These are phyloP conservation scores for Xylocopa sonorina DNA, from an alignment of 1,140 invertebrate genomes.

Conservation along the genomic window DNA sequence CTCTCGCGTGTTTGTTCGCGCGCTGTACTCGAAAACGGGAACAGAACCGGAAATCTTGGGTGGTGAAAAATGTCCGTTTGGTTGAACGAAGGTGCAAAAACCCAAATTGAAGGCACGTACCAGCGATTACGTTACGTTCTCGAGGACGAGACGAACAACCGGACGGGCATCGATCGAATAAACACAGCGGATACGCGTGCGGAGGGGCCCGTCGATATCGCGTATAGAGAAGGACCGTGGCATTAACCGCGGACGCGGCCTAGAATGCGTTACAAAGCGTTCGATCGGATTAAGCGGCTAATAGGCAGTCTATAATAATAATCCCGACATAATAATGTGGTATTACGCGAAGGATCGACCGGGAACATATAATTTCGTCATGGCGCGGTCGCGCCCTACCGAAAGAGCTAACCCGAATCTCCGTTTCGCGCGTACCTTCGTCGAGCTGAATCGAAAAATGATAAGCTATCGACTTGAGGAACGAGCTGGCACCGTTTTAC, in stretches of 20 bases:
- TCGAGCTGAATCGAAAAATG: background rate
- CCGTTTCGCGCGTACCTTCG: conserved; percentile 50
- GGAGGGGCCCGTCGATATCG: background rate
- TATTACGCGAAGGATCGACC: conserved; percentile 64
- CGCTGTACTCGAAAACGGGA: background rate
- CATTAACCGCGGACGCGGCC: conserved; percentile 64
- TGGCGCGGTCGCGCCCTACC: conserved; percentile 50
- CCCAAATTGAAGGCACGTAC: conserved; percentile 18
- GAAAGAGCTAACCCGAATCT: conserved; percentile 62
- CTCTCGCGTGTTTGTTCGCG: conserved; percentile 4
- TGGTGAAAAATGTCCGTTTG: background rate
- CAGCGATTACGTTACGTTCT: conserved; percentile 38
- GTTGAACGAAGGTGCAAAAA: conserved; percentile 13
- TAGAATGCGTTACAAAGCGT: conserved; percentile 69
- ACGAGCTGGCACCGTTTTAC: background rate
- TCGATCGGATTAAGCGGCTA: conserved; percentile 70
- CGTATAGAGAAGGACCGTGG: conserved; percentile 46
- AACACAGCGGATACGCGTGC: conserved; percentile 42
- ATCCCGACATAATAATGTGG: conserved; percentile 67
- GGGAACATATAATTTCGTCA: conserved; percentile 66
- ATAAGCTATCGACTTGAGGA: background rate
- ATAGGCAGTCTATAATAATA: conserved; percentile 70
- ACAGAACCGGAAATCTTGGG: too few species aligned
- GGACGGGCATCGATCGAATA: conserved; percentile 47
- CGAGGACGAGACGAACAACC: conserved; percentile 2